A percentile compares a stretch with the other conserved stretches of the same genome.
Evolutionary conservation across 2,888 invertebrate genomes (phyloP).

Genomic region (Leptopterna dolabrata): DNA sequence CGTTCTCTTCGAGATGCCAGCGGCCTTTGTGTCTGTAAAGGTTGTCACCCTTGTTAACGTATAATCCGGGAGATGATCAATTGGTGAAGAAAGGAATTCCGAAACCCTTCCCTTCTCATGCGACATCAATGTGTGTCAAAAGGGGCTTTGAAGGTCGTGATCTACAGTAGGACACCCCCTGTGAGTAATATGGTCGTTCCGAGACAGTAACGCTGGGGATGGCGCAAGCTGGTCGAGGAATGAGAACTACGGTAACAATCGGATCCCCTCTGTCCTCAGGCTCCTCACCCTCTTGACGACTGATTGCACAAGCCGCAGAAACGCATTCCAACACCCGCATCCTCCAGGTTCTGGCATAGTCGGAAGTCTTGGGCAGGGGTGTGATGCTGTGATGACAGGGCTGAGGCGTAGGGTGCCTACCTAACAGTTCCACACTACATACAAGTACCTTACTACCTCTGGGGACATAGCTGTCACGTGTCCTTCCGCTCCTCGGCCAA

Average conservation of each 20-base stretch:
- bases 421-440: too few species aligned
- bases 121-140: not conserved
- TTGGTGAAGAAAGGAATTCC: slow-evolving; percentile 4
- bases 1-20: not conserved
- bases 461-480: not conserved
- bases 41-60: not conserved
- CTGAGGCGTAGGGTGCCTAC: not conserved
- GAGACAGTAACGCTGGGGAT: not conserved
- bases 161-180: not conserved
- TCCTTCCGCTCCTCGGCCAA: not conserved
- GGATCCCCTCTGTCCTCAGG: not conserved
- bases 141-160: slow-evolving; percentile 22
- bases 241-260: slow-evolving; percentile 40
- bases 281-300: slow-evolving; percentile 1
- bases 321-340: slow-evolving; percentile 10
- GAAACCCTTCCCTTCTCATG: not conserved
- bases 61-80: slow-evolving; percentile 2
- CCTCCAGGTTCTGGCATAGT: not conserved
- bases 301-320: slow-evolving; percentile 28
- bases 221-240: slow-evolving; percentile 38
- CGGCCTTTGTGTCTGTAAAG: not conserved
- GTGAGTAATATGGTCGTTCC: not conserved
- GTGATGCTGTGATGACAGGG: not conserved
- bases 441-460: too few species aligned
- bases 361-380: not conserved